These are phyloP conservation scores for Hydractinia echinata DNA, from an alignment of 30 jellyfish, hydroid and myxozoan genomes.

Conservation along the genomic window DNA sequence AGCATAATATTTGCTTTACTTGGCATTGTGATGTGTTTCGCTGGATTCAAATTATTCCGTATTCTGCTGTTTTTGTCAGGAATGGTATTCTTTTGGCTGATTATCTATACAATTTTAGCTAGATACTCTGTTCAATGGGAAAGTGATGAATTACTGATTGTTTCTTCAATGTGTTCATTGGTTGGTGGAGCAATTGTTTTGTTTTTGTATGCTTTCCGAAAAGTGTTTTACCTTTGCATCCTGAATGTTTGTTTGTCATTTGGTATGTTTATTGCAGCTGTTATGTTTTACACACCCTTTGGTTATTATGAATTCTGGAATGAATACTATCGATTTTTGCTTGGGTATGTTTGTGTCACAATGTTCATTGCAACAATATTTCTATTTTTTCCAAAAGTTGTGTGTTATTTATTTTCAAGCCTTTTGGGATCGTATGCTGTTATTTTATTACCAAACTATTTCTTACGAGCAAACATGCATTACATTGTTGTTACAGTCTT, in stretches of 20 bases:
- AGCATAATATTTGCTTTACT: conserved; percentile 33
- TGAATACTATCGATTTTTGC: neutral
- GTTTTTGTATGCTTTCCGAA: neutral
- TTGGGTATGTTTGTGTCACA: conserved; percentile 38
- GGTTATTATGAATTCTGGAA: conserved; percentile 41
- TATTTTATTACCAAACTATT: conserved; percentile 29
- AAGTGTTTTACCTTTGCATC: conserved; percentile 16
- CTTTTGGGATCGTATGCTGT: conserved; percentile 31
- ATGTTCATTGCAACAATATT: conserved; percentile 42
- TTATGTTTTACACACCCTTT: conserved; percentile 50
- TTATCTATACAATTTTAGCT: neutral
- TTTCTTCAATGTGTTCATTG: conserved; percentile 15
- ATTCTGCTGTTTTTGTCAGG: conserved; percentile 9
- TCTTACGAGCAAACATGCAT: conserved; percentile 52
- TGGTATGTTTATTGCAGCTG: conserved; percentile 54
- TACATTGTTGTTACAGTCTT: conserved; percentile 52
- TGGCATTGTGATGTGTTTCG: conserved; percentile 60
- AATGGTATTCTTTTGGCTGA: conserved; percentile 20
- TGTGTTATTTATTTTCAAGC: conserved; percentile 19
- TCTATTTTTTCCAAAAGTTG: conserved; percentile 57
- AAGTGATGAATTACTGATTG: neutral
- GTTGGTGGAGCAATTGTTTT: conserved; percentile 29
- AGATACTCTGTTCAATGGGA: neutral
- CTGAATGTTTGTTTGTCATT: conserved; percentile 34
- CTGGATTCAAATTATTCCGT: conserved; percentile 54